Evolutionary conservation across 2,888 invertebrate species (phyloP), one percentile per base, ranked within the genome.

Genomic region (Tenthredo scrophulariae): DNA sequence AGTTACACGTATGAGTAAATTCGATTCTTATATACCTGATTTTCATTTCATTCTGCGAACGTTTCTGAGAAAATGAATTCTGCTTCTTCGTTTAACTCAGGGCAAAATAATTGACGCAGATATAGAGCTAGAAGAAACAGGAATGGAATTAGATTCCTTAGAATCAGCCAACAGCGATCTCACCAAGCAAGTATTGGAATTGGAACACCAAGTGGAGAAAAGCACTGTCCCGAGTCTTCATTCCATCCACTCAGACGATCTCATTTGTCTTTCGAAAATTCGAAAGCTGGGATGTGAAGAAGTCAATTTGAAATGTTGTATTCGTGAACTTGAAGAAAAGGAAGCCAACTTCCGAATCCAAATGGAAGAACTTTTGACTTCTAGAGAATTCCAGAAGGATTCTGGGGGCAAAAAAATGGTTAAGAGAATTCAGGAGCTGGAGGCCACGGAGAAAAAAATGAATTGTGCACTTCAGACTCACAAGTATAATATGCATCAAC

Each of bases 41-140:
- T 72, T 37, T 72, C 9, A 72, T 40, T n/a, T 40, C 4, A 22
- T 10, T 74, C 10, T 29, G 0, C 6, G 15, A 77, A 77, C 15
- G 13, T 77, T 54, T 62, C 5, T 26, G 2, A 67, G 67, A 58
- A 62, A 13, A 33, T 79, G 5, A 22, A 26, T 33, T 84, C 13
- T 50, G 9, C 18, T 18, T 70, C 15, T 15, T 29, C 15, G n/a
- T 83, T 67, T 46, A 22, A 72, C 80, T 18, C 79, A 93, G 93
- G 91, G 91, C 22, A 91, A 90, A 86, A 92, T 93, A 80, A 92
- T 92, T 58, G 87, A 88, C 3, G 89, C 91, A 0, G 93, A 92
- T 40, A 88, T 92, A 3, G 87, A 91, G 80, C 85, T 92, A 4
- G 91, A 92, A 83, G 92, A 93, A 85, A 87, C 87, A 0, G 88